Conservation (phyloP, 2,797 vertebrate genomes). For the Alcedo quadribrachys region DNA sequence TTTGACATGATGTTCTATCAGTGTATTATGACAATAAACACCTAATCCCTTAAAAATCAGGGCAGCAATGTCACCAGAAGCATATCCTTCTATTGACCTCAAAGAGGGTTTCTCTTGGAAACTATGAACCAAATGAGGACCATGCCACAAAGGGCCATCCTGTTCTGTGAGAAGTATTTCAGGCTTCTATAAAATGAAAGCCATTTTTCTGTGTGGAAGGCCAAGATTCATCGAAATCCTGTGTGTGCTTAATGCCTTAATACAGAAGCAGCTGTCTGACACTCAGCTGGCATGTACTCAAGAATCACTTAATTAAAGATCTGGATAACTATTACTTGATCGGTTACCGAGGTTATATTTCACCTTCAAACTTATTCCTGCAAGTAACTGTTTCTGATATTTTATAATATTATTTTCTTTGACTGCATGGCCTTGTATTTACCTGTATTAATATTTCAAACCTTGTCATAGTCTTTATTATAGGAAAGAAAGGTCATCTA, state of each 20-base stretch:
- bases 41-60: not conserved
- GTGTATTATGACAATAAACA: not conserved
- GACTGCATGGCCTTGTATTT: not conserved
- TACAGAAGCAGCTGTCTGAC: not conserved
- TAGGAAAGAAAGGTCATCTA: slow-evolving; percentile 11
- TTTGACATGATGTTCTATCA: not conserved
- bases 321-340: not conserved
- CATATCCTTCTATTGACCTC: not conserved
- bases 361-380: not conserved
- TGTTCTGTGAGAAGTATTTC: not conserved
- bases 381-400: not conserved
- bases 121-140: not conserved
- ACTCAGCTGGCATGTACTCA: not conserved
- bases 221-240: not conserved
- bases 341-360: not conserved
- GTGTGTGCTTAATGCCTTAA: not conserved
- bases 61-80: not conserved
- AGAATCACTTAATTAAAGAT: not conserved
- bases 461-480: not conserved
- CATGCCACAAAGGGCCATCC: not conserved
- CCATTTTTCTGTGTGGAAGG: not conserved
- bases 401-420: not conserved
- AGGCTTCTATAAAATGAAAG: not conserved
- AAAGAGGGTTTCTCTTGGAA: not conserved
- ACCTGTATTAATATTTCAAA: slow-evolving; percentile 1